phyloP scores from a whole-genome alignment of 2,113 vertebrate species.

The Entomyzon cyanotis region DNA sequence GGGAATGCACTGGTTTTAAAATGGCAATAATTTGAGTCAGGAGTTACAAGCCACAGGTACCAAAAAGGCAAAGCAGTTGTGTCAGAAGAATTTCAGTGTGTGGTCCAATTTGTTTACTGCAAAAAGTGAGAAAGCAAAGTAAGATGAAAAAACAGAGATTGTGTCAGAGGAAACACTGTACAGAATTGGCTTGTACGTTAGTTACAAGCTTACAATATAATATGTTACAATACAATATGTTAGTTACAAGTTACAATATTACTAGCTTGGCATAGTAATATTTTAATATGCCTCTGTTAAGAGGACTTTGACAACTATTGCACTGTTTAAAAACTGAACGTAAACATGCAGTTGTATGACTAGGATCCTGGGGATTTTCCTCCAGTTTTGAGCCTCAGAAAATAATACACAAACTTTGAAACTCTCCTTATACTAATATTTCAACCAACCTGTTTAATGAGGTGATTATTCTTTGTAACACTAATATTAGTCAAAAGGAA shows the following conservation, averaged over 20 bases:
- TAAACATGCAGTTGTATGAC: not conserved
- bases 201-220: no score
- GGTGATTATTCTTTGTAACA: not conserved
- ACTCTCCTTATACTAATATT: not conserved
- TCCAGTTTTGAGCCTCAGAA: not conserved
- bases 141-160: not conserved
- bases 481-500: not conserved
- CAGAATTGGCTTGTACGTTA: accelerated
- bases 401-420: not conserved
- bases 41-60: not conserved
- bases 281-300: not conserved
- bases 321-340: not conserved
- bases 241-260: no score
- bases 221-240: no score
- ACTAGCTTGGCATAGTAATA: not conserved
- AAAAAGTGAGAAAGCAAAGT: not conserved
- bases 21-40: not conserved
- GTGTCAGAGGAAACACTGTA: not conserved
- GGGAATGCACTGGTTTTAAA: not conserved
- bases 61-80: not conserved
- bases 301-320: not conserved
- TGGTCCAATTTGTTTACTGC: not conserved
- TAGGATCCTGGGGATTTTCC: not conserved
- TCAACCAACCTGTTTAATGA: not conserved
- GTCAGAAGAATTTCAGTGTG: not conserved